Percentiles rank a stretch among this genome's conserved stretches.
Evolutionary conservation across 2,113 vertebrate genomes (phyloP).

Genomic region (Anguilla rostrata): DNA sequence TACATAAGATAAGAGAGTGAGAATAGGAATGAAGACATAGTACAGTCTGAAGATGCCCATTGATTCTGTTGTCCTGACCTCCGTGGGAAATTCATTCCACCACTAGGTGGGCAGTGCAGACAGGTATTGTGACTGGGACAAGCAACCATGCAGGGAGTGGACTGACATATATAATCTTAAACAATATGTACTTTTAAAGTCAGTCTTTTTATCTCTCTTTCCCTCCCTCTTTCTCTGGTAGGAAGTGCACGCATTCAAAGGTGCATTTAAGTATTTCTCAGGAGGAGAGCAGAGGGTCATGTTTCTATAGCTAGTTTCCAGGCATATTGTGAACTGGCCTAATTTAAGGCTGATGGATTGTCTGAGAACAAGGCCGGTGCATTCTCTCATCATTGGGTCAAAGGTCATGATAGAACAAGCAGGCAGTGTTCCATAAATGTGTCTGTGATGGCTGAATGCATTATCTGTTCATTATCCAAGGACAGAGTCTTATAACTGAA

Average conservation of each 20-base stretch:
- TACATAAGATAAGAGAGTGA: too few species aligned
- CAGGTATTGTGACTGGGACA: too few species aligned
- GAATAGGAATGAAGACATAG: too few species aligned
- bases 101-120: too few species aligned
- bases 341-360: conserved; percentile 15
- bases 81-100: too few species aligned
- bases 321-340: conserved; percentile 1
- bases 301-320: neutral
- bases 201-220: neutral
- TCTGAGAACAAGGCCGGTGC: conserved; percentile 2
- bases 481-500: neutral
- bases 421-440: neutral
- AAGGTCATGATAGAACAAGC: conserved; percentile 1
- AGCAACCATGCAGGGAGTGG: too few species aligned
- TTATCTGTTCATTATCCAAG: neutral
- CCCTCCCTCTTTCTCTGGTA: neutral
- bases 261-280: neutral
- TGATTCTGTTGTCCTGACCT: too few species aligned
- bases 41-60: too few species aligned
- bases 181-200: too few species aligned
- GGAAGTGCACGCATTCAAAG: neutral
- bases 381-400: neutral
- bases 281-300: neutral
- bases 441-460: conserved; percentile 4
- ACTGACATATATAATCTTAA: neutral